Conservation (phyloP, 2,888 invertebrate species). For the Silvanus unidentatus region DNA sequence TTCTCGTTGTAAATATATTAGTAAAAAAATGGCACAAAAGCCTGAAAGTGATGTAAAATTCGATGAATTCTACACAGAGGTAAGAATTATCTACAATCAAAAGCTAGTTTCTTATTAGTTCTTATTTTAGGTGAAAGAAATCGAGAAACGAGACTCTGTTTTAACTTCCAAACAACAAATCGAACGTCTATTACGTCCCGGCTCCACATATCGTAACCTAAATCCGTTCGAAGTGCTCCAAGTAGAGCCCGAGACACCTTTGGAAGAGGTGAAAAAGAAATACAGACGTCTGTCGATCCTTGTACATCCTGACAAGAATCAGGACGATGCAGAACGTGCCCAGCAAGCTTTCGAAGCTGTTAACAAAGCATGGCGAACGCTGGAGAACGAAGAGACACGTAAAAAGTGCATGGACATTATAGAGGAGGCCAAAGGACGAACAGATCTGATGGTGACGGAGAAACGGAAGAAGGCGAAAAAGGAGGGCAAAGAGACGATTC, state of each 20-base stretch:
- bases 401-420: slow-evolving; percentile 93
- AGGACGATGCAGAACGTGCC: slow-evolving; percentile 90
- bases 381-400: slow-evolving; percentile 91
- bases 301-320: slow-evolving; percentile 99
- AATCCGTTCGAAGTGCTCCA: slow-evolving; percentile 93
- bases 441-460: slow-evolving; percentile 90
- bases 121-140: slow-evolving; percentile 83
- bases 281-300: slow-evolving; percentile 93
- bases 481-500: slow-evolving; percentile 79
- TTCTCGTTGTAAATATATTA: not conserved
- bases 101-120: not conserved
- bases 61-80: slow-evolving; percentile 79
- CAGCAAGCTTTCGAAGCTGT: slow-evolving; percentile 90
- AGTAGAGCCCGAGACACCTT: slow-evolving; percentile 80
- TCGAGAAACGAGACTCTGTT: slow-evolving; percentile 95
- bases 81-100: slow-evolving; percentile 36
- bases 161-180: slow-evolving; percentile 97
- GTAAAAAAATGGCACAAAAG: slow-evolving; percentile 18
- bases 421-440: slow-evolving; percentile 92
- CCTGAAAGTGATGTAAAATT: slow-evolving; percentile 63
- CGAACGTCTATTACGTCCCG: slow-evolving; percentile 88
- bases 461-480: slow-evolving; percentile 92
- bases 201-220: slow-evolving; percentile 97
- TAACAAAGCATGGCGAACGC: slow-evolving; percentile 89
- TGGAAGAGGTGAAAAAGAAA: slow-evolving; percentile 94